Percentiles rank a stretch among this genome's conserved stretches.
phyloP scores from a whole-genome alignment of 2,113 vertebrate genomes.

The Campylomormyrus numenius region DNA sequence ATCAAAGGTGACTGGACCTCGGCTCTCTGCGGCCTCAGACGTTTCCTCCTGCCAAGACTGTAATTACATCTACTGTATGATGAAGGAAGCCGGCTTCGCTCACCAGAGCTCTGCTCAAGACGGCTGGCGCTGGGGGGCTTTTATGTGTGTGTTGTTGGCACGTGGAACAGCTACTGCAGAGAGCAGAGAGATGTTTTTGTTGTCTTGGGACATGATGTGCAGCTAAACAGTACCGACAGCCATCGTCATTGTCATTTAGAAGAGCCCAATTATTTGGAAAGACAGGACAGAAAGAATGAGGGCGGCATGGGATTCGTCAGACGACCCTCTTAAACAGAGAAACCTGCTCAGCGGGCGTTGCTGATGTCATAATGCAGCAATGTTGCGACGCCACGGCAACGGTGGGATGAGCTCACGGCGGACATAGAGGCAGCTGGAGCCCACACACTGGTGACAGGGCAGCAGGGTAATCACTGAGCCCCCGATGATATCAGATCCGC shows the following conservation, averaged over 20 bases:
- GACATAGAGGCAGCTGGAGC: neutral
- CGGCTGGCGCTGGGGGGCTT: neutral
- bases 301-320: neutral
- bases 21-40: neutral
- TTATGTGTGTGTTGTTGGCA: neutral
- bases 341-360: neutral
- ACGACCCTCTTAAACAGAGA: neutral
- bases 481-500: neutral
- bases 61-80: neutral
- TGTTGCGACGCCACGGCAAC: neutral
- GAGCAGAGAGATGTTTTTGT: neutral
- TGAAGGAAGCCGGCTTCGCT: neutral
- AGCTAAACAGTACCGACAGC: neutral
- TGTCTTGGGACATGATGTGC: neutral
- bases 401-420: neutral
- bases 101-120: neutral
- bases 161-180: neutral
- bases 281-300: neutral
- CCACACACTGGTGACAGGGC: neutral
- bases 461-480: neutral
- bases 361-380: neutral
- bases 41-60: neutral
- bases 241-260: neutral
- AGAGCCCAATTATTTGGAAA: neutral
- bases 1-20: neutral